A percentile compares a stretch with the other conserved stretches of the same genome.
These are phyloP conservation scores for Aurelia aurita DNA, from an alignment of 30 jellyfish, hydroid and myxozoan species.

Conservation along the genomic window DNA sequence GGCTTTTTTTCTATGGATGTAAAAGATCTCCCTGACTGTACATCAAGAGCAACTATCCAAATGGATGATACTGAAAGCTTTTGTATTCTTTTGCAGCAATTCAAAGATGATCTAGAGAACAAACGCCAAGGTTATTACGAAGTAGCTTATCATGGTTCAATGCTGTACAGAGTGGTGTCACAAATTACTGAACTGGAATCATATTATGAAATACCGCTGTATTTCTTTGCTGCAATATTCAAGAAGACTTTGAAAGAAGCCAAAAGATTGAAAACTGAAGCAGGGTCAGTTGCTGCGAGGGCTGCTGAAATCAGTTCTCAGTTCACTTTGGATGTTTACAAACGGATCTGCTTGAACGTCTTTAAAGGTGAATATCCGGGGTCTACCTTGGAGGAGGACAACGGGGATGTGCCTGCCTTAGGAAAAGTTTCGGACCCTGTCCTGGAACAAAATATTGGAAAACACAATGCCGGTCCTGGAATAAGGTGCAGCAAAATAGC, in stretches of 20 bases:
- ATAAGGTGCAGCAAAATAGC: too few species aligned
- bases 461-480: too few species aligned
- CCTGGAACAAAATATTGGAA: too few species aligned
- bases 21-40: too few species aligned
- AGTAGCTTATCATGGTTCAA: slow-evolving; percentile 44
- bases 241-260: slow-evolving; percentile 55
- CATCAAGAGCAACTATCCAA: too few species aligned
- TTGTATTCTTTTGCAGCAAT: slow-evolving; percentile 33
- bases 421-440: too few species aligned
- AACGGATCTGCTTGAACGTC: slow-evolving; percentile 44
- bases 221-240: slow-evolving; percentile 48
- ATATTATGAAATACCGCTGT: slow-evolving; percentile 52
- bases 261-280: slow-evolving; percentile 45
- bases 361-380: slow-evolving; percentile 52
- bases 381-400: too few species aligned
- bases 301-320: slow-evolving; percentile 58
- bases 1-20: too few species aligned
- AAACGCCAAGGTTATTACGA: slow-evolving; percentile 46
- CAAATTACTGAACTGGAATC: slow-evolving; percentile 25
- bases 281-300: slow-evolving; percentile 57
- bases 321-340: slow-evolving; percentile 54
- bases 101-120: slow-evolving; percentile 24
- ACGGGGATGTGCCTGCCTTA: too few species aligned
- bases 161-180: slow-evolving; percentile 37
- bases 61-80: too few species aligned